Percentiles rank a stretch among this genome's conserved stretches.
These are phyloP conservation scores for Struthio camelus DNA, from an alignment of 2,113 vertebrate genomes.

Conservation along the genomic window DNA sequence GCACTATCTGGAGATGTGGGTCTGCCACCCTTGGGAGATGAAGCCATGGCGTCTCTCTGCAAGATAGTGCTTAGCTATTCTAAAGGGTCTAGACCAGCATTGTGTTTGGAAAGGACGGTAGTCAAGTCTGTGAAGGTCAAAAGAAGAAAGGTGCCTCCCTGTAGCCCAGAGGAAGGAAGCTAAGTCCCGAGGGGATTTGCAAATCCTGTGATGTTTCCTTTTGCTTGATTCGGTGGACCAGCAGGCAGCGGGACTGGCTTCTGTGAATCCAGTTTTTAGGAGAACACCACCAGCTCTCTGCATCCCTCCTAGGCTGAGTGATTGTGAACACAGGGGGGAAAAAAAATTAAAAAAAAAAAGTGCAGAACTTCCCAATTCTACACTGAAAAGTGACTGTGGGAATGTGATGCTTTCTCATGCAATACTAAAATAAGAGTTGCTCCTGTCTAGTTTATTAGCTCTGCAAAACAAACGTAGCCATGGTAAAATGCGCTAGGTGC, in stretches of 20 bases:
- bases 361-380: not conserved
- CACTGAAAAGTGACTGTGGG: not conserved
- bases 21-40: not conserved
- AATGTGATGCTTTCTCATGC: not conserved
- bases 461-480: not conserved
- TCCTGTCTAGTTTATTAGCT: not conserved
- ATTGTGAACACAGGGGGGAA: not conserved
- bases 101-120: not conserved
- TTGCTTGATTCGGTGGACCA: not conserved
- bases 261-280: not conserved
- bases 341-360: accelerated
- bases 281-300: not conserved
- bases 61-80: not conserved
- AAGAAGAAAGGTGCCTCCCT: not conserved
- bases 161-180: accelerated
- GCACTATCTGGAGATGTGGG: accelerated
- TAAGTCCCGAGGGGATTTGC: not conserved
- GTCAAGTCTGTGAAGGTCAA: not conserved
- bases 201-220: not conserved
- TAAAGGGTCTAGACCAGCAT: not conserved
- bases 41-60: accelerated
- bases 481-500: not conserved
- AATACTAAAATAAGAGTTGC: not conserved
- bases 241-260: not conserved
- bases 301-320: not conserved